Conservation (phyloP, 2,797 vertebrate genomes). For the Tragelaphus eurycerus region DNA sequence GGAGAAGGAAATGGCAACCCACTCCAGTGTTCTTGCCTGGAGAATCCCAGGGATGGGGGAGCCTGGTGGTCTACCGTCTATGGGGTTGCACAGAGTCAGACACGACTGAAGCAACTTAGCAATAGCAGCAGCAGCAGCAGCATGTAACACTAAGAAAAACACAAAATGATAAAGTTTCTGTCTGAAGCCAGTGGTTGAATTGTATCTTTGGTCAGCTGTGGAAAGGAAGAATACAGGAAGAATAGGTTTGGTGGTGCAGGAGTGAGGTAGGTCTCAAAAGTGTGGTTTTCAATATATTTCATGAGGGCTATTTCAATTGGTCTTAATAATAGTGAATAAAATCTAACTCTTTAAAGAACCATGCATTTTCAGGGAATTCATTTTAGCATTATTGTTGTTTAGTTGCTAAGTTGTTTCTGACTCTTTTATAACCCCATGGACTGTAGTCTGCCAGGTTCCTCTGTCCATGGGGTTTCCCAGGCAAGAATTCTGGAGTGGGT, state of each 20-base stretch:
- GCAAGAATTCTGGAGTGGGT: background rate
- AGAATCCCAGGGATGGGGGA: no score
- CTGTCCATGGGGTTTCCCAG: background rate
- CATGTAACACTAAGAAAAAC: background rate
- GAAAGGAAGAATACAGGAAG: background rate
- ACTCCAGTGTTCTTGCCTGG: no score
- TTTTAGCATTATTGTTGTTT: background rate
- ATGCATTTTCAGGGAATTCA: background rate
- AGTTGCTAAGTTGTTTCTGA: background rate
- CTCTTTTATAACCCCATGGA: background rate
- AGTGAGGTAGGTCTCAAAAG: background rate
- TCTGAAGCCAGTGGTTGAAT: background rate
- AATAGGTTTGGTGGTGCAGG: background rate
- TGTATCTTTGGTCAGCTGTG: background rate
- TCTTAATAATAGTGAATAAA: background rate
- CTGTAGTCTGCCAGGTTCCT: background rate
- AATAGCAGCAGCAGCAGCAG: no score
- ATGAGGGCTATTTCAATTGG: background rate
- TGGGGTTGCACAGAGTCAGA: no score
- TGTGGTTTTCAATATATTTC: background rate
- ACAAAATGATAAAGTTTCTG: background rate
- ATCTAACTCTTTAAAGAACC: background rate
- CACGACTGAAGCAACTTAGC: no score
- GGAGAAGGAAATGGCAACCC: no score
- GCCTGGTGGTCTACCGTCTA: no score